Evolutionary conservation across 1,140 invertebrate species (phyloP).

Genomic region (Cryptotermes secundus): DNA sequence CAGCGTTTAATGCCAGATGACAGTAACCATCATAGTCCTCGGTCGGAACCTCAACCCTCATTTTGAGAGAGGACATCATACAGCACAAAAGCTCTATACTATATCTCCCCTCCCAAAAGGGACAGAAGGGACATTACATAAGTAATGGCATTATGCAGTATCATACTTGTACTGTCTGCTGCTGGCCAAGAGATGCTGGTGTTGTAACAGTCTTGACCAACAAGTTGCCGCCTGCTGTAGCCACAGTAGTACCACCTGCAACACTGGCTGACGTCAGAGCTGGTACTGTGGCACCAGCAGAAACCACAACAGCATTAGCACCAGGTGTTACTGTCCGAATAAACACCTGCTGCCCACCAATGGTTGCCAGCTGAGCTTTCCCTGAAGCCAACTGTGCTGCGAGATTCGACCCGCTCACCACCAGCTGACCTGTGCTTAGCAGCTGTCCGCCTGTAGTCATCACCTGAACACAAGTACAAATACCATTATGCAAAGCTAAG

Average conservation of each 20-base stretch:
- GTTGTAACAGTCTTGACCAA: slow-evolving; percentile 32
- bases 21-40: too few species aligned
- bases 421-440: slow-evolving; percentile 61
- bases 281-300: not conserved
- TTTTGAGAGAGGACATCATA: too few species aligned
- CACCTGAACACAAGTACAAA: slow-evolving; percentile 45
- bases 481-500: too few species aligned
- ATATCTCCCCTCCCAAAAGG: too few species aligned
- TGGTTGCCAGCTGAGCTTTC: slow-evolving; percentile 69
- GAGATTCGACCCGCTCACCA: slow-evolving; percentile 55
- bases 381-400: slow-evolving; percentile 33
- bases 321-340: slow-evolving; percentile 67
- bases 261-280: not conserved
- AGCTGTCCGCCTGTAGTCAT: slow-evolving; percentile 49
- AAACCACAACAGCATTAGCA: slow-evolving; percentile 45
- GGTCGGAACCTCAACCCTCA: too few species aligned
- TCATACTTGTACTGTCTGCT: not conserved
- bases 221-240: slow-evolving; percentile 9
- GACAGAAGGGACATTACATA: too few species aligned
- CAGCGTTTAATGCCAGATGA: too few species aligned
- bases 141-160: too few species aligned
- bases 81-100: too few species aligned
- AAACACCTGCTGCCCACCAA: slow-evolving; percentile 78
- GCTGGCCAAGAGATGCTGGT: not conserved
- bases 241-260: not conserved